Evolutionary conservation across 2,113 vertebrate genomes (phyloP).

Genomic region (Aphyosemion australe): DNA sequence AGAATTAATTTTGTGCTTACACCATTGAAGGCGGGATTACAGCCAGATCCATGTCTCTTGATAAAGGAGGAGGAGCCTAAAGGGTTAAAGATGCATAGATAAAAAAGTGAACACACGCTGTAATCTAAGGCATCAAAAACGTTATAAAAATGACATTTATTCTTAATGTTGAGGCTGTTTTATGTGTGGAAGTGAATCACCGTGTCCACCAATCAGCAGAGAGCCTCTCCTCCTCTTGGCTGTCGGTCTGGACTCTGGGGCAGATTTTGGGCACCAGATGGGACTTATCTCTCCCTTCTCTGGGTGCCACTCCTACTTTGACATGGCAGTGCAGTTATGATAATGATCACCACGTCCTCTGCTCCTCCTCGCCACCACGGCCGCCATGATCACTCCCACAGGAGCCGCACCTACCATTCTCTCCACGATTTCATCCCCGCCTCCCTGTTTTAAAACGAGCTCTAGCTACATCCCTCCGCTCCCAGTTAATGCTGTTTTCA

Average conservation of each 20-base stretch:
- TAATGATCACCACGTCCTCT: slow-evolving; percentile 54
- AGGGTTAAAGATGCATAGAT: slow-evolving; percentile 60
- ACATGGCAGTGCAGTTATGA: slow-evolving; percentile 67
- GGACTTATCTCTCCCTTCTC: slow-evolving; percentile 44
- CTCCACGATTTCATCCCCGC: slow-evolving; percentile 27
- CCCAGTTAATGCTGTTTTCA: slow-evolving; percentile 31
- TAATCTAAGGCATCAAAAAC: not conserved
- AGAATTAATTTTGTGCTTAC: slow-evolving; percentile 82
- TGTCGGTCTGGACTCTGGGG: slow-evolving; percentile 55
- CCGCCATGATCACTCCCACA: slow-evolving; percentile 41
- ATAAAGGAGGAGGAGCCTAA: slow-evolving; percentile 51
- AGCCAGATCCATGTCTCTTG: slow-evolving; percentile 70
- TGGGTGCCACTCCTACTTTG: slow-evolving; percentile 45
- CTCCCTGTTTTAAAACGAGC: slow-evolving; percentile 22
- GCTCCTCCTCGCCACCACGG: slow-evolving; percentile 22
- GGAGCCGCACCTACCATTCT: slow-evolving; percentile 37
- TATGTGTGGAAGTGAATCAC: not conserved
- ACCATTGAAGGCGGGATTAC: slow-evolving; percentile 78
- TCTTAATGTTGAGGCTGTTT: not conserved
- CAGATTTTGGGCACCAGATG: slow-evolving; percentile 75
- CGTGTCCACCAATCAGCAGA: slow-evolving; percentile 19
- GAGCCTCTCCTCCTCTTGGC: slow-evolving; percentile 29
- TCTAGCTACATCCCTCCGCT: slow-evolving; percentile 10
- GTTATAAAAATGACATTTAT: slow-evolving; percentile 11
- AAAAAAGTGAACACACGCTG: slow-evolving; percentile 32